phyloP scores from a whole-genome alignment of 2,888 invertebrate species.

The Scaptomyza tumidula region DNA sequence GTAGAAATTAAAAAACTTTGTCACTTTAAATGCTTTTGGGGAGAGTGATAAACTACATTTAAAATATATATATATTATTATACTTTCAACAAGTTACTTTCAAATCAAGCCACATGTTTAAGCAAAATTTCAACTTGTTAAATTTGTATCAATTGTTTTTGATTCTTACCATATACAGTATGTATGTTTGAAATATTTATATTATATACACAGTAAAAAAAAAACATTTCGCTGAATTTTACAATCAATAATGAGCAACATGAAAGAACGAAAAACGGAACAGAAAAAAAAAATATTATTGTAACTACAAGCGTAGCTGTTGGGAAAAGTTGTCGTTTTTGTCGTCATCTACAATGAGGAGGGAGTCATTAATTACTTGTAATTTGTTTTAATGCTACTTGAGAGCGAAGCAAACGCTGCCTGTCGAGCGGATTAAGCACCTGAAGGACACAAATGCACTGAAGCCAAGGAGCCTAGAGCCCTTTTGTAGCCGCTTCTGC shows the following conservation, averaged over 20 bases:
- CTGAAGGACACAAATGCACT: conserved; percentile 14
- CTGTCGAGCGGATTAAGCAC: conserved; percentile 55
- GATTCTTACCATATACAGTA: too few species aligned
- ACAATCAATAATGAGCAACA: not conserved
- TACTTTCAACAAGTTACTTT: too few species aligned
- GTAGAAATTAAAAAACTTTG: not conserved
- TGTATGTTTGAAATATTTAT: too few species aligned
- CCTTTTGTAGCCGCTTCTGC: not conserved
- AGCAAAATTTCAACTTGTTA: too few species aligned
- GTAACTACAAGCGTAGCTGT: conserved; percentile 25
- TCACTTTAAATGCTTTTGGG: too few species aligned
- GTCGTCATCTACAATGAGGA: conserved; percentile 55
- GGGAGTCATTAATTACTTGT: conserved; percentile 75
- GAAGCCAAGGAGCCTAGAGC: not conserved
- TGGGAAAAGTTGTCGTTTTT: conserved; percentile 34
- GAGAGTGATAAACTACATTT: too few species aligned
- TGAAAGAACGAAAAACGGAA: not conserved
- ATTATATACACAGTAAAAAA: too few species aligned
- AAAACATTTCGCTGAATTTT: too few species aligned
- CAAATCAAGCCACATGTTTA: too few species aligned
- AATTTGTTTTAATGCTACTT: conserved; percentile 80
- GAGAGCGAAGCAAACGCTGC: conserved; percentile 54
- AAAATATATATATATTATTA: too few species aligned
- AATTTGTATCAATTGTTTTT: too few species aligned
- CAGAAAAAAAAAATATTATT: not conserved